Evolutionary conservation across 2,888 invertebrate genomes (phyloP), one percentile per base, ranked within the genome.

Genomic region (Micropterix aruncella): DNA sequence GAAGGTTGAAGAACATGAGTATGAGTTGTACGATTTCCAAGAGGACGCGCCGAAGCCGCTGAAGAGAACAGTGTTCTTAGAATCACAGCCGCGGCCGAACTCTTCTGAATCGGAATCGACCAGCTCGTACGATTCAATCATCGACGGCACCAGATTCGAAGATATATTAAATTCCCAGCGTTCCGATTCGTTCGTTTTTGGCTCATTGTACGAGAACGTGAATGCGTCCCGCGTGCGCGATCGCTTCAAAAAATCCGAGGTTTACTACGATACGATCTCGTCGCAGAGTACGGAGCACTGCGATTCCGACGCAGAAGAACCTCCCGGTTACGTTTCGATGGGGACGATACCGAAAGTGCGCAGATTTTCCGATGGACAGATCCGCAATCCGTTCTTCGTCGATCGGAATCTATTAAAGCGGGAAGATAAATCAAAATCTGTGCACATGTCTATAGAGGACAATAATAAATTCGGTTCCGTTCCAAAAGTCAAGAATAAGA

Each of bases 101-200:
- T 38, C 12, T 38, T 15, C n/a, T 14, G 38, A 5, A 9, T 38
- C 15, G 9, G 16, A 14, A 3, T 70, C 69, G 5, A 62, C 65
- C 7, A 48, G 61, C 45, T 67, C 69, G 12, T 63, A 67, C 14
- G 68, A 66, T 56, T 68, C 68, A 37, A 59, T 66, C 63, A 57
- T 61, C 38, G 70, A 70, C 49, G 70, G 68, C 56, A 55, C 67
- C 9, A 66, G 69, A 55, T 58, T 70, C 47, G 70, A 70, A 57
- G 70, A 70, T 52, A 67, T 70, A 51, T 57, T 70, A 18, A 51
- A 69, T 16, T 70, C 70, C 5, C 58, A 64, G 54, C 70, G 67
- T 52, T 70, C 69, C 0, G 66, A 62, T 52, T 70, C 70, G n/a
- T 70, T 70, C 52, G 60, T 60, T 41, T 65, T 62, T 44, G 54